These are phyloP conservation scores for Dusona sp. DNA, from an alignment of 2,888 invertebrate genomes.

Conservation along the genomic window DNA sequence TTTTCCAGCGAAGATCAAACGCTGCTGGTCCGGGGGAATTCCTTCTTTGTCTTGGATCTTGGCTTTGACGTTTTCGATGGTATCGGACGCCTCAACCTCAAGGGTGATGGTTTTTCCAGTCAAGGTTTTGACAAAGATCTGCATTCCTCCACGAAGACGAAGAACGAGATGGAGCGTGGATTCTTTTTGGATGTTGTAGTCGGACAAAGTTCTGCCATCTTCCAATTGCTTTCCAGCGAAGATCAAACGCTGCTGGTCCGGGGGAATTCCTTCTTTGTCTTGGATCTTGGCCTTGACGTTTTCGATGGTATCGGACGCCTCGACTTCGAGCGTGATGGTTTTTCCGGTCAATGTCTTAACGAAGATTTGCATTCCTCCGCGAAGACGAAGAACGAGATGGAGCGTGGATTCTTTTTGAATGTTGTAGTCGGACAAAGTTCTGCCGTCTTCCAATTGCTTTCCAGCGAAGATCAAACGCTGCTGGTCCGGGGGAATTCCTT, in stretches of 20 bases:
- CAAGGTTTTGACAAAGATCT: slow-evolving; percentile 40
- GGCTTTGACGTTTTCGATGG: slow-evolving; percentile 44
- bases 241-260: slow-evolving; percentile 59
- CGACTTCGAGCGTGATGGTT: slow-evolving; percentile 38
- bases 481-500: slow-evolving; percentile 73
- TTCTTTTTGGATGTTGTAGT: slow-evolving; percentile 45
- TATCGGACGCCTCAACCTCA: slow-evolving; percentile 33
- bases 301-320: slow-evolving; percentile 40
- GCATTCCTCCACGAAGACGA: slow-evolving; percentile 39
- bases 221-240: slow-evolving; percentile 85
- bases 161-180: slow-evolving; percentile 33
- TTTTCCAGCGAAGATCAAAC: slow-evolving; percentile 64
- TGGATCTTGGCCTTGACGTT: slow-evolving; percentile 48
- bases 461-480: slow-evolving; percentile 73
- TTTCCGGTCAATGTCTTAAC: slow-evolving; percentile 41
- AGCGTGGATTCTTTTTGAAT: slow-evolving; percentile 40
- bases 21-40: slow-evolving; percentile 46
- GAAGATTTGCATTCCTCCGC: slow-evolving; percentile 41
- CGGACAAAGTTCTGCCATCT: slow-evolving; percentile 86
- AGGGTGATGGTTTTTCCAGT: slow-evolving; percentile 42
- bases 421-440: slow-evolving; percentile 82
- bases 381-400: slow-evolving; percentile 6
- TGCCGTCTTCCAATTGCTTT: slow-evolving; percentile 87
- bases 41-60: slow-evolving; percentile 49
- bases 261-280: slow-evolving; percentile 44